Evolutionary conservation across 2,888 invertebrate genomes (phyloP).

Genomic region (Rotaria magnacalcarata): DNA sequence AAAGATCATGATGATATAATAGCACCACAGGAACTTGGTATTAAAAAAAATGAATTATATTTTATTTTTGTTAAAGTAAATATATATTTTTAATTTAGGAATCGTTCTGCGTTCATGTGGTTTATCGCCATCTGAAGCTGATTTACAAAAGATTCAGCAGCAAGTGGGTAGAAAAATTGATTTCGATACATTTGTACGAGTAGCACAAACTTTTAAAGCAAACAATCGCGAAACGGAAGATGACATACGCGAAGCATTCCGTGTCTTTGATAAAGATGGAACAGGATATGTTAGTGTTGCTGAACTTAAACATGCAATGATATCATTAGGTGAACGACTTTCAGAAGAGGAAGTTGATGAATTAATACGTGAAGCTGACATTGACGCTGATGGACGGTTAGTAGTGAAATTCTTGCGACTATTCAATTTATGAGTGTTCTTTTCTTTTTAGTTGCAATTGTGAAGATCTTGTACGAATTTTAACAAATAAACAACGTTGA

Average conservation of each 20-base stretch:
- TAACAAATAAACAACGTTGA: constrained; percentile 32
- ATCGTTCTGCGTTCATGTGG: constrained; percentile 35
- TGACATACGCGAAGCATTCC: constrained; percentile 33
- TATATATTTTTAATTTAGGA: neutral
- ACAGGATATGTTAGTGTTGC: constrained; percentile 19
- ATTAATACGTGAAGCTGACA: constrained; percentile 27
- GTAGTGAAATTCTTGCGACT: no score
- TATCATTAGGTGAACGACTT: constrained; percentile 32
- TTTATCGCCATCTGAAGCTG: constrained; percentile 27
- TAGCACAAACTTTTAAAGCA: constrained; percentile 16
- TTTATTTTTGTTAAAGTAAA: neutral
- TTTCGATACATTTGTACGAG: constrained; percentile 5
- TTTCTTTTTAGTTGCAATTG: neutral
- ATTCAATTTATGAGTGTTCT: neutral
- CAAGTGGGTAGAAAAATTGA: constrained; percentile 29
- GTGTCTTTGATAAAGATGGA: constrained; percentile 34
- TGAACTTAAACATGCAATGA: constrained; percentile 23
- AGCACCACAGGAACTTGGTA: constrained; percentile 31
- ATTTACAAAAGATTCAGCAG: constrained; percentile 34
- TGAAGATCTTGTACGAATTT: constrained; percentile 37
- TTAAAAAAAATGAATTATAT: neutral
- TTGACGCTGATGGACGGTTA: constrained; percentile 18
- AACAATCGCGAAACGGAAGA: constrained; percentile 18
- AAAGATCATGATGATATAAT: constrained; percentile 33
- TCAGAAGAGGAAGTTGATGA: constrained; percentile 25